Base-by-base conservation (phyloP, 2,888 invertebrate genomes). In the Lamellibrachia columna region DNA sequence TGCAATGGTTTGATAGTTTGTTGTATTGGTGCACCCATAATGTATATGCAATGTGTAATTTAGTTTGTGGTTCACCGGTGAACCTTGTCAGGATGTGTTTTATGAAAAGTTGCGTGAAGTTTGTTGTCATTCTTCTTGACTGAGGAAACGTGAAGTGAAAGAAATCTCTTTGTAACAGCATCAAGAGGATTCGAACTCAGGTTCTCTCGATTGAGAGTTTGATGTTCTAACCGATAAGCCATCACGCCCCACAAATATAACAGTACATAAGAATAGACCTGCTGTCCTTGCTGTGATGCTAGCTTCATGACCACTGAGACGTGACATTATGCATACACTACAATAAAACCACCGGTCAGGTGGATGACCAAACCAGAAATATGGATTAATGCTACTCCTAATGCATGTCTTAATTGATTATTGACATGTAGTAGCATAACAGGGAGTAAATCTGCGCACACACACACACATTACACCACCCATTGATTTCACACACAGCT, bases 341-440 rank as follows among this genome's bases (percentile, higher is more conserved):
- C n/a, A 75, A 75, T 75, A 75, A 75, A 75, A 15, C 15, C 75
- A 75, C 75, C 75, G 40, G 40, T 40, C 40, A 75, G 75, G 75
- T 75, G 75, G 75, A 75, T 75, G 75, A 75, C 75, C 75, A 75
- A n/a, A 75, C 75, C 22, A 75, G 22, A 75, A 75, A 75, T 75
- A 4, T 75, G 75, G 22, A 75, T 75, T 75, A 15, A 75, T 22
- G n/a, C n/a, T 15, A 15, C 15, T 75, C 75, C 75, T 75, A 75
- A 75, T 75, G 75, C 22, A 11, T 75, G 75, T 75, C 75, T 75
- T 75, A 75, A 75, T 75, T 75, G 75, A 75, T 75, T 75, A 75
- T 75, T 75, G 75, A 75, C 75, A 75, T 75, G 75, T 75, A 40
- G 40, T 40, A 75, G 75, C 75, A 75, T 75, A 75, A 22, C 22